Evolutionary conservation across 2,797 vertebrate genomes (phyloP).

Genomic region (Etheostoma perlongum): DNA sequence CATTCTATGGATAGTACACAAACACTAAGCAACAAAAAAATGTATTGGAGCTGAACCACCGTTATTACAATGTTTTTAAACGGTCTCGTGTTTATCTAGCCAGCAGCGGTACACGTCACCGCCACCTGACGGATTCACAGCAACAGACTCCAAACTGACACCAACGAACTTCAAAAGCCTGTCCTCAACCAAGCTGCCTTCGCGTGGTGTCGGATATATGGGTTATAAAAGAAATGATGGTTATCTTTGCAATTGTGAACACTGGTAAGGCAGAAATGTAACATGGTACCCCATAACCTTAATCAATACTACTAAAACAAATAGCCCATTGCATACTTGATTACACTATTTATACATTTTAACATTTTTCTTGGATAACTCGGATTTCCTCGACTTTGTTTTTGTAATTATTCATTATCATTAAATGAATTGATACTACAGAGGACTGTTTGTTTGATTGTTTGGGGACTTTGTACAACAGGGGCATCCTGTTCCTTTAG

Average conservation of each 20-base stretch:
- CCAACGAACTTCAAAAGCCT: conserved; percentile 46
- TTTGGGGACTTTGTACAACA: background rate
- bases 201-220: conserved; percentile 20
- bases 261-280: no score
- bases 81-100: background rate
- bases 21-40: background rate
- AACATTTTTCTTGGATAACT: background rate
- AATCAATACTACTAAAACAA: background rate
- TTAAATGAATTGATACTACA: background rate
- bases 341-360: background rate
- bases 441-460: background rate
- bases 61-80: background rate
- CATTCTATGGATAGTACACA: accelerated
- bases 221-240: accelerated
- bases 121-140: conserved; percentile 22
- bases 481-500: background rate
- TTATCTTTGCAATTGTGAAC: background rate
- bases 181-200: conserved; percentile 45
- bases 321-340: background rate
- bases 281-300: background rate
- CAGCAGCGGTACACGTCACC: background rate
- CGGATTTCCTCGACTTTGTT: background rate
- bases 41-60: accelerated
- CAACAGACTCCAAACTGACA: conserved; percentile 7
- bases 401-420: no score